phyloP scores from a whole-genome alignment of 2,113 vertebrate genomes.

The Sylvia atricapilla region DNA sequence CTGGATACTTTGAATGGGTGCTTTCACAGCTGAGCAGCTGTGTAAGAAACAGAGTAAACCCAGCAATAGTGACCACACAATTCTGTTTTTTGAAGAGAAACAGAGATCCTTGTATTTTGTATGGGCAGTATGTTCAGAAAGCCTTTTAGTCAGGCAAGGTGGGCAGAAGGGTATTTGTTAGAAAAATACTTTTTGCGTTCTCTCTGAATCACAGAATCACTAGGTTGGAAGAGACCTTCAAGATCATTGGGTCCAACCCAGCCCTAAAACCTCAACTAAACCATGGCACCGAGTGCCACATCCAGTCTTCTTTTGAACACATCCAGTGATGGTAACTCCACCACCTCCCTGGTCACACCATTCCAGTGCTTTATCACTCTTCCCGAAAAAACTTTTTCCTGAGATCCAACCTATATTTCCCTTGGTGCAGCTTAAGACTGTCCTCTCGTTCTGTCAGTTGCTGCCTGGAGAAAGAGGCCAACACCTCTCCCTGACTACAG shows the following conservation, averaged over 20 bases:
- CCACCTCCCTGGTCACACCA: neutral
- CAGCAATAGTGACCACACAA: neutral
- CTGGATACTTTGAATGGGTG: neutral
- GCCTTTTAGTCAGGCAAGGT: neutral
- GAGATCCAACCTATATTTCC: neutral
- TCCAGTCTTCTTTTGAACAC: neutral
- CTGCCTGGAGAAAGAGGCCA: neutral
- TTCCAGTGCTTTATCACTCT: neutral
- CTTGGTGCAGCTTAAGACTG: neutral
- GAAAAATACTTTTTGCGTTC: neutral
- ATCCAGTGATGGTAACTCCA: neutral
- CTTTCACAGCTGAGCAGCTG: neutral
- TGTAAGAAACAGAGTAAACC: neutral
- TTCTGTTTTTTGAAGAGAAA: neutral
- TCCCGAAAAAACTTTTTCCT: neutral
- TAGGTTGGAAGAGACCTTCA: neutral
- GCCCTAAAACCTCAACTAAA: neutral
- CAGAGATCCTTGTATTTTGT: neutral
- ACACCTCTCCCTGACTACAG: fast-evolving
- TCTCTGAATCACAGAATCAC: neutral
- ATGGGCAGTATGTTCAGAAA: neutral
- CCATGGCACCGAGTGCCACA: neutral
- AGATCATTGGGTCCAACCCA: neutral
- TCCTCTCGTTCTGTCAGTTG: neutral
- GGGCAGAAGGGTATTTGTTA: neutral